These are phyloP conservation scores for Blera fallax DNA, from an alignment of 2,888 invertebrate genomes.

Conservation along the genomic window DNA sequence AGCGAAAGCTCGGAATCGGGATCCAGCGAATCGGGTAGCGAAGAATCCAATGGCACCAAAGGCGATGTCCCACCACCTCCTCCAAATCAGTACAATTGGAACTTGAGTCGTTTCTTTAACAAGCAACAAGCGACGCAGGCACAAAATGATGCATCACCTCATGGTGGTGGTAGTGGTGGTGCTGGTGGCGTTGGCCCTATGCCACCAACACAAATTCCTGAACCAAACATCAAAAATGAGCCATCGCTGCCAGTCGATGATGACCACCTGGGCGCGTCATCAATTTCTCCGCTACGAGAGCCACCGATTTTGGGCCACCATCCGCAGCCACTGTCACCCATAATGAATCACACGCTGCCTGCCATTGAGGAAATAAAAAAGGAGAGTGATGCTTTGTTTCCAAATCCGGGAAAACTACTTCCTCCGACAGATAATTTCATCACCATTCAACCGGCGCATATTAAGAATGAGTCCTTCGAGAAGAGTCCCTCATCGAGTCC, in stretches of 20 bases:
- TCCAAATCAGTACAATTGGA: conserved; percentile 79
- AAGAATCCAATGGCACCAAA: conserved; percentile 78
- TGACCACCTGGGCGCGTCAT: conserved; percentile 74
- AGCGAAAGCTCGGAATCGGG: conserved; percentile 82
- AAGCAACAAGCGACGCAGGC: conserved; percentile 75
- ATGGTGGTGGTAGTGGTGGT: conserved; percentile 14
- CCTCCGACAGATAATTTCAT: conserved; percentile 74
- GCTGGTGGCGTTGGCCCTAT: conserved; percentile 8
- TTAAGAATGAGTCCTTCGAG: conserved; percentile 78
- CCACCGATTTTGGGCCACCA: conserved; percentile 72
- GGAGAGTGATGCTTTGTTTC: conserved; percentile 75
- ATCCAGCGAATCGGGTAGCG: conserved; percentile 81
- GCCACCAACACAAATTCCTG: conserved; percentile 60
- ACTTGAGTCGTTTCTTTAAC: conserved; percentile 77
- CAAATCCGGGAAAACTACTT: conserved; percentile 71
- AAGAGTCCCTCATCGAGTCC: conserved; percentile 75
- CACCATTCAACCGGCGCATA: conserved; percentile 78
- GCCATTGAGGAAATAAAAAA: conserved; percentile 77
- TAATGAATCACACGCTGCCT: conserved; percentile 57
- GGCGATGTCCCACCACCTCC: conserved; percentile 74
- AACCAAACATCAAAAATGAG: conserved; percentile 74
- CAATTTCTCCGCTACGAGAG: conserved; percentile 72
- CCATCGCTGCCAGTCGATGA: conserved; percentile 77
- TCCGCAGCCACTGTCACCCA: conserved; percentile 75
- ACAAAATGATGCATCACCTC: conserved; percentile 76